Base-by-base conservation (phyloP, 2,888 invertebrate genomes). In the Eulithis prunata region DNA sequence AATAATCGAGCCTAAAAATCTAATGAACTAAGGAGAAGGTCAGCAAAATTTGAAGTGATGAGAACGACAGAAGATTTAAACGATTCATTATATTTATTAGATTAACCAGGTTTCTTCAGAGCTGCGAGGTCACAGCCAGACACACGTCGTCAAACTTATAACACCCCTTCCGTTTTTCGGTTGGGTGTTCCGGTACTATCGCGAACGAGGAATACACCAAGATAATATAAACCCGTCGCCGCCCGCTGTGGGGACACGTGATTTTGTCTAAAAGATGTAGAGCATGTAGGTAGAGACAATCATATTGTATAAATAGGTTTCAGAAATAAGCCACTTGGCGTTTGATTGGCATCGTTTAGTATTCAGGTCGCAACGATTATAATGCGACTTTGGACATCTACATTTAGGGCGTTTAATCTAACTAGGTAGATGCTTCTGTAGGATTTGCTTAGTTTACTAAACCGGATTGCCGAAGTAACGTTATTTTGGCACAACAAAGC, bases 281-380 rank as follows among this genome's bases (percentile, higher is more conserved):
- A 38, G 38, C 53, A 8, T 14, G 38, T 11, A 53, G 11, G 28
- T 28, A 54, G 36, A 36, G 14, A 13, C 10, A 54, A 49, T 49
- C 49, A n/a, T 55, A 32, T n/a, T 47, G 32, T 56, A 54, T 52
- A 65, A 65, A 56, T 61, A 67, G 54, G 21, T 56, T 62, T 66
- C 55, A 65, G 65, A 59, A 60, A 61, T 61, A 67, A 53, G 59
- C 49, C 57, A 64, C 57, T 64, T 57, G 56, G 60, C 63, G 53
- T 51, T 57, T 60, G 60, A 60, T 54, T 66, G 47, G 61, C 57
- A 63, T 55, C 41, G 52, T 66, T 60, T 59, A 57, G 47, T 64
- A 69, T 69, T 62, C 58, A 69, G 71, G 71, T 69, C 70, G 56
- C 53, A 69, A 70, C 61, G 69, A 73, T 73, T 71, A 70, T 60